These are phyloP conservation scores for human DNA, from an alignment of 2,113 vertebrate genomes.

Conservation along the genomic window GRCh38 chr20:40448001-40448500, in stretches of 20 bases:
- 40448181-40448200: background rate
- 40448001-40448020: background rate
- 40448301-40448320: background rate
- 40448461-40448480: too few relatives aligned
- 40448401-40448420: too few relatives aligned
- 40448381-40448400: too few relatives aligned
- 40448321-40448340: background rate
- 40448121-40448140: background rate
- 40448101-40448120: background rate
- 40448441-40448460: too few relatives aligned
- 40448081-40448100: background rate
- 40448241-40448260: background rate
- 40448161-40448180: background rate
- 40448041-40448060: background rate
- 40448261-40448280: background rate
- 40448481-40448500: too few relatives aligned
- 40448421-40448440: too few relatives aligned
- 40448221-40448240: background rate
- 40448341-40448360: too few relatives aligned
- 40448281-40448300: background rate
- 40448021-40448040: background rate
- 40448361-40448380: too few relatives aligned
- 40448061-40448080: background rate
- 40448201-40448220: background rate
- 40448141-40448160: background rate